Evolutionary conservation across 2,113 vertebrate species (phyloP), one percentile per base, ranked within the genome.

Genomic region (Equus quagga): DNA sequence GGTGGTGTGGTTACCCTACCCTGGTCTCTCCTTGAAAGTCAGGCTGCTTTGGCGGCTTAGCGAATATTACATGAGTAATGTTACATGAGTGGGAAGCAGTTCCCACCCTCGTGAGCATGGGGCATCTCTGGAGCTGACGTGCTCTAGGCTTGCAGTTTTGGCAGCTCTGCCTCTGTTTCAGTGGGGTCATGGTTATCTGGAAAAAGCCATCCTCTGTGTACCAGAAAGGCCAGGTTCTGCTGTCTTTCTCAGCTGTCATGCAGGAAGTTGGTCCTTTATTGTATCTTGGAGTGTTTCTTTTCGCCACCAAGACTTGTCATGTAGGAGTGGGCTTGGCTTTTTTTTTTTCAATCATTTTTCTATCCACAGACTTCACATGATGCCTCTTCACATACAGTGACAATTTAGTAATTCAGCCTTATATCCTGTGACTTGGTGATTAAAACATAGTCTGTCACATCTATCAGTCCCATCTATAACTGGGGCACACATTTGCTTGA

Each of bases 51-150:
- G 0, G 51, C 54, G 24, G 76, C 65, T n/a, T 31, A 18, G 19
- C 8, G 2, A 8, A 4, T 31, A 6, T 2, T 41, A 41, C 36
- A 41, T 41, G 36, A 41, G 36, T 41, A 41, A 41, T 41, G 36
- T 41, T 41, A 41, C 36, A 41, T 41, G 36, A 41, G 36, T 41
- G 36, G 36, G 8, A 33, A 54, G 26, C 11, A 2, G 67, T 10
- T 31, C 8, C 10, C n/a, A 3, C 7, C 10, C 24, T 19, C 3
- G 0, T 1, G 21, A 70, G 36, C 1, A 1, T 14, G 0, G 0
- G 36, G 17, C 51, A 0, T 24, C 82, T 56, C 41, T 76, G 7
- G 31, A 8, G 3, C 19, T 19, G 51, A 14, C 4, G 0, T 8
- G 6, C 54, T 36, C 69, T 28, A 2, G 31, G 76, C 75, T 54